Conservation (phyloP, 2,113 vertebrate genomes). For the Pedetes capensis region DNA sequence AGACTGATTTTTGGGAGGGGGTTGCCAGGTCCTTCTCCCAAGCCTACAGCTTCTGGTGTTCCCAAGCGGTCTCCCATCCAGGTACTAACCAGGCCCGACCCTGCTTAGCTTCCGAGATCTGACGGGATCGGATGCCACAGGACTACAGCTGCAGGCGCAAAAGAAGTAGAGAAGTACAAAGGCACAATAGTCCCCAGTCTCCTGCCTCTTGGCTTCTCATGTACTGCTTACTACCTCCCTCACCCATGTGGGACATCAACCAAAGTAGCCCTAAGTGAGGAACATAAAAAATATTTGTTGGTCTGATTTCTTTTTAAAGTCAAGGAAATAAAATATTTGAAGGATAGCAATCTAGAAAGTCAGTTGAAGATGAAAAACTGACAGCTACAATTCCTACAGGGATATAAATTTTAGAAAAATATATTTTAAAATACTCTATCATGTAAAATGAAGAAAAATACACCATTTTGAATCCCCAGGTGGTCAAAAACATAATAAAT, state of each 20-base stretch:
- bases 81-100: too few relatives aligned
- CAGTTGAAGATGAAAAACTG: conserved; percentile 14
- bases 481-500: not conserved
- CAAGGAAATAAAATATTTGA: conserved; percentile 36
- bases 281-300: conserved; percentile 22
- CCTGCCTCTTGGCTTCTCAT: not conserved
- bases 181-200: not conserved
- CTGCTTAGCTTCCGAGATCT: too few relatives aligned
- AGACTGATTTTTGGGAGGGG: too few relatives aligned
- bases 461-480: not conserved
- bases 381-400: not conserved
- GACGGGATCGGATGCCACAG: too few relatives aligned
- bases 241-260: not conserved
- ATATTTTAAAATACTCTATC: not conserved
- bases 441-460: conserved; percentile 13
- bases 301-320: conserved; percentile 15
- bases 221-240: not conserved
- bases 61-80: too few relatives aligned
- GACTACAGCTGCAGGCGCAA: too few relatives aligned
- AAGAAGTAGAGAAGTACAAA: not conserved
- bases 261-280: not conserved
- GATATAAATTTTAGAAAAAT: conserved; percentile 23
- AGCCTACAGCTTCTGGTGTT: too few relatives aligned
- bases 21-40: too few relatives aligned
- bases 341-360: conserved; percentile 17